A percentile compares a stretch with the other conserved stretches of the same genome.
Evolutionary conservation across 2,888 invertebrate genomes (phyloP).

Genomic region (Blastobasis lacticolella): DNA sequence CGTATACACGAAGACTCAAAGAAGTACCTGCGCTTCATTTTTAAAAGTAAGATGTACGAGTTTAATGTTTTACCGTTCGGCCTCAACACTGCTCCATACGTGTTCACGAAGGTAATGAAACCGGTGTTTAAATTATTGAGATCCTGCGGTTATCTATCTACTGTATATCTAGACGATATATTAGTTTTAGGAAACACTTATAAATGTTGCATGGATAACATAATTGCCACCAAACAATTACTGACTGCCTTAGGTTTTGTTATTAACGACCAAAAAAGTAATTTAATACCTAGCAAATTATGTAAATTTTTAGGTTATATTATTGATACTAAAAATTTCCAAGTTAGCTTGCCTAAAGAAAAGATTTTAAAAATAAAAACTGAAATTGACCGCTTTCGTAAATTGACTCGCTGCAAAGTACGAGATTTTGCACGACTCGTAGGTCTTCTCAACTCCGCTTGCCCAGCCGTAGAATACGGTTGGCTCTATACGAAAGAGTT

Average conservation of each 20-base stretch:
- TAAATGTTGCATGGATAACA: neutral
- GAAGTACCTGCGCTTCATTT: neutral
- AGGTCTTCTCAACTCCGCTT: neutral
- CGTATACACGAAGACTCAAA: neutral
- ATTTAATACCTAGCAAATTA: neutral
- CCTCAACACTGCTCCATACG: neutral
- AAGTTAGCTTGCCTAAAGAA: neutral
- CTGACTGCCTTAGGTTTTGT: neutral
- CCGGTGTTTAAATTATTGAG: neutral
- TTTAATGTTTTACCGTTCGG: constrained; percentile 1
- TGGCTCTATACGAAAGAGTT: neutral
- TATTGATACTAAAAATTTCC: neutral
- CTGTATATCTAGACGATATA: neutral
- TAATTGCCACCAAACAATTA: neutral
- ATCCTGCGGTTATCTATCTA: neutral
- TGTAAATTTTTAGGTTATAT: constrained; percentile 3
- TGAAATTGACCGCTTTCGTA: neutral
- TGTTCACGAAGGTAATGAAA: constrained; percentile 4
- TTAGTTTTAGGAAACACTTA: neutral
- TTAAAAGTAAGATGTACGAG: neutral
- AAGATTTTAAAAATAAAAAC: neutral
- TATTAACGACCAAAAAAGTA: constrained; percentile 2
- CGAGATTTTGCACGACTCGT: neutral
- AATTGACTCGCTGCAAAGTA: neutral
- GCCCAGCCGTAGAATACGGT: neutral